Evolutionary conservation across 1,140 invertebrate species (phyloP).

Genomic region (Theocolax elegans): DNA sequence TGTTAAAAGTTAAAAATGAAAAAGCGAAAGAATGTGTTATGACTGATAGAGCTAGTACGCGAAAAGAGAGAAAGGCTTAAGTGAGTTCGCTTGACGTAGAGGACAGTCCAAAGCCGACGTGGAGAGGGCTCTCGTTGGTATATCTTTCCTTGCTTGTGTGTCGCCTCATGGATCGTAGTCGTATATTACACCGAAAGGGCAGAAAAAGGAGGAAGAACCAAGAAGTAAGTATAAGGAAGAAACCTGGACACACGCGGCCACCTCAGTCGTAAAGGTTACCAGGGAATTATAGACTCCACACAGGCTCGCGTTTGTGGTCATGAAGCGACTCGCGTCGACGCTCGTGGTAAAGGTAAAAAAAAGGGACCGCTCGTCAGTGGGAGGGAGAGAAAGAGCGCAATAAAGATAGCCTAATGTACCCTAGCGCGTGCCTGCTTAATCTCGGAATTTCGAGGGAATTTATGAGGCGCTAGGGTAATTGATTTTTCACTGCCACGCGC

Average conservation of each 20-base stretch:
- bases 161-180: not conserved
- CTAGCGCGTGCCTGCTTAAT: constrained; percentile 14
- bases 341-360: not conserved
- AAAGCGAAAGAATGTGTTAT: not conserved
- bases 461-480: constrained; percentile 27
- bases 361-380: too few species aligned
- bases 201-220: too few species aligned
- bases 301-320: too few species aligned
- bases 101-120: not conserved
- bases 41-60: not conserved
- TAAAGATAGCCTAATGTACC: constrained; percentile 31
- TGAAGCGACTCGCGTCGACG: too few species aligned
- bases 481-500: constrained; percentile 28
- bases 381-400: not conserved
- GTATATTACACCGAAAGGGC: constrained; percentile 19
- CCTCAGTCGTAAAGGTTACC: constrained; percentile 11
- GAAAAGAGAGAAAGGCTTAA: constrained; percentile 3
- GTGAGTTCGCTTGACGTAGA: not conserved
- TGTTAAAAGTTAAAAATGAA: not conserved
- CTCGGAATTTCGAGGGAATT: constrained; percentile 25
- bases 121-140: not conserved
- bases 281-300: constrained; percentile 20
- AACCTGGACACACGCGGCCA: not conserved
- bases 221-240: not conserved
- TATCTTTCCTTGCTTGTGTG: not conserved